Conservation (phyloP, 1,140 invertebrate species). For the Ylistrum balloti region DNA sequence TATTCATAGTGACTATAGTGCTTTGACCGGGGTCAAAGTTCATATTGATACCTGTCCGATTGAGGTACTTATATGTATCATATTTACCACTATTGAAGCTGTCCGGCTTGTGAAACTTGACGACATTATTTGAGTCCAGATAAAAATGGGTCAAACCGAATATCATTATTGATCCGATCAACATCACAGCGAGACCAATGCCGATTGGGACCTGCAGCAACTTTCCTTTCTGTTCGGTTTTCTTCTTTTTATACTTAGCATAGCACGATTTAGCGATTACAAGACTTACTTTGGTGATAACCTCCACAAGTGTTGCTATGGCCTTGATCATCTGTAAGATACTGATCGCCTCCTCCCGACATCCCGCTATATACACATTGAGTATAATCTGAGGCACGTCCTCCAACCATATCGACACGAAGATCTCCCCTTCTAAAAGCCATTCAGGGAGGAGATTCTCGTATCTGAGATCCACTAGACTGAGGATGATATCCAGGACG, state of each 20-base stretch:
- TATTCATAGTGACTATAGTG: background rate
- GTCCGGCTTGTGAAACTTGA: background rate
- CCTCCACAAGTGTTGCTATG: slow-evolving; percentile 36
- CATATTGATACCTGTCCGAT: background rate
- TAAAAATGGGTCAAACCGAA: background rate
- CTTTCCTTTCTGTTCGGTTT: background rate
- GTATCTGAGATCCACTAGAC: background rate
- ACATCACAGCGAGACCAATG: background rate
- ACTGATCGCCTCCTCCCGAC: slow-evolving; percentile 69
- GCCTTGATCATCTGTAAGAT: slow-evolving; percentile 67
- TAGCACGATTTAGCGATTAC: background rate
- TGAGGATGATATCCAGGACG: background rate
- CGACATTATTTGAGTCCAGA: background rate
- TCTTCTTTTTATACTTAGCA: background rate
- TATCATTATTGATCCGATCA: background rate
- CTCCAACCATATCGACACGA: slow-evolving; percentile 64
- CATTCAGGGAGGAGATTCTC: background rate
- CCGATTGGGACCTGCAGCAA: background rate
- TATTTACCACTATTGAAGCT: background rate
- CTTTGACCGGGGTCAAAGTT: background rate
- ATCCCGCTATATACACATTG: slow-evolving; percentile 63
- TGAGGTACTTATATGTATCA: background rate
- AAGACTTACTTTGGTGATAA: background rate
- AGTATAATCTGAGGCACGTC: slow-evolving; percentile 68
- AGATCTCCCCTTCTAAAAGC: background rate